Evolutionary conservation across 2,888 invertebrate species (phyloP).

Genomic region (Danaus chrysippus): DNA sequence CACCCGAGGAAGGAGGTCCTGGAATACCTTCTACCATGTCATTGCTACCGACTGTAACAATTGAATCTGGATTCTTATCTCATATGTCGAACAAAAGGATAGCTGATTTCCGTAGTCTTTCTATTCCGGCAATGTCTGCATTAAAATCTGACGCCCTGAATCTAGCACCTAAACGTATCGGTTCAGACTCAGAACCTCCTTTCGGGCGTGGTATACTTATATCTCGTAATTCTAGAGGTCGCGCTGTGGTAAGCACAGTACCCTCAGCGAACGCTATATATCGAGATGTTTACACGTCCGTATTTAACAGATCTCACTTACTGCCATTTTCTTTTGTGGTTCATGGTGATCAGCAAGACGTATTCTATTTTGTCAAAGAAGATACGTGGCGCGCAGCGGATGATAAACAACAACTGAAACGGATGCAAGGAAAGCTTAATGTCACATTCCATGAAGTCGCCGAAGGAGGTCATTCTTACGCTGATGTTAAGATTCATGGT

Average conservation of each 20-base stretch:
- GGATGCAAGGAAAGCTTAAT: slow-evolving; percentile 93
- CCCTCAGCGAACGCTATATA: slow-evolving; percentile 95
- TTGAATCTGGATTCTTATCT: slow-evolving; percentile 91
- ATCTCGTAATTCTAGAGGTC: slow-evolving; percentile 87
- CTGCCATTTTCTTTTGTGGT: slow-evolving; percentile 93
- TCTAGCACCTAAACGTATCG: slow-evolving; percentile 85
- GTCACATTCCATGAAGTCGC: slow-evolving; percentile 93
- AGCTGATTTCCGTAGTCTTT: slow-evolving; percentile 86
- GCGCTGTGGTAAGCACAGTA: slow-evolving; percentile 91
- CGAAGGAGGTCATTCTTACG: slow-evolving; percentile 87
- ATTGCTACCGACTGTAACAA: slow-evolving; percentile 83
- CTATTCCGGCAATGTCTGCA: slow-evolving; percentile 88
- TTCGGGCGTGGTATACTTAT: slow-evolving; percentile 93
- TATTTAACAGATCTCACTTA: slow-evolving; percentile 92
- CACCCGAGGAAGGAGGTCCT: slow-evolving; percentile 71
- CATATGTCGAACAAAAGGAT: slow-evolving; percentile 89
- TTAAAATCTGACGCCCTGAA: slow-evolving; percentile 88
- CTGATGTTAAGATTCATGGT: slow-evolving; percentile 95
- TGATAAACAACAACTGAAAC: slow-evolving; percentile 92
- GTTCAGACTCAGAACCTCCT: slow-evolving; percentile 91
- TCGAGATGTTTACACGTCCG: slow-evolving; percentile 94
- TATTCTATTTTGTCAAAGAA: slow-evolving; percentile 96
- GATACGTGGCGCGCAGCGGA: slow-evolving; percentile 93
- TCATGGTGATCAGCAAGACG: slow-evolving; percentile 93
- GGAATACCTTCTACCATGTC: slow-evolving; percentile 81